These are phyloP conservation scores for Halocynthia roretzi DNA, from an alignment of 23 tunicate genomes.

Conservation along the genomic window DNA sequence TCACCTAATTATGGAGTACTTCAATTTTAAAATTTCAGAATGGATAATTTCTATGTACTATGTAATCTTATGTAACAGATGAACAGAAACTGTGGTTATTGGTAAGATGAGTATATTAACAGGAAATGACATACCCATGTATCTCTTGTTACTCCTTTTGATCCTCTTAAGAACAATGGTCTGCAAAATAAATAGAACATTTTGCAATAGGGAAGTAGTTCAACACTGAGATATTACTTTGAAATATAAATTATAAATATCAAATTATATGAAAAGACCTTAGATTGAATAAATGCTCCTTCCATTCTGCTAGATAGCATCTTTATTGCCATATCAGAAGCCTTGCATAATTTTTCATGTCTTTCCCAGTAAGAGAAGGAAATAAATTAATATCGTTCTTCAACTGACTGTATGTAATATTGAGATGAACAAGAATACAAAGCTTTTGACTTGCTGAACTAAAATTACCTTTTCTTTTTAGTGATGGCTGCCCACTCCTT, in stretches of 20 bases:
- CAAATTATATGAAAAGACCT: slow-evolving; percentile 23
- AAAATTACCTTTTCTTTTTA: slow-evolving; percentile 6
- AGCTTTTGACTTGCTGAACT: background rate
- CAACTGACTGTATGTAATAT: background rate
- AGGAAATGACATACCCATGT: background rate
- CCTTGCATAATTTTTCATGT: slow-evolving; percentile 28
- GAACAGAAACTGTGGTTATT: background rate
- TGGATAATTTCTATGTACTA: background rate
- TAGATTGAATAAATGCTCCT: slow-evolving; percentile 37
- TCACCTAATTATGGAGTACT: slow-evolving; percentile 2
- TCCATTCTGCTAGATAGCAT: slow-evolving; percentile 52
- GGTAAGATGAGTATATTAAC: too few relatives aligned
- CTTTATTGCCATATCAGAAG: slow-evolving; percentile 56
- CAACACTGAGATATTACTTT: background rate
- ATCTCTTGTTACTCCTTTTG: background rate
- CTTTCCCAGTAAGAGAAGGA: background rate
- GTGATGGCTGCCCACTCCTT: slow-evolving; percentile 39
- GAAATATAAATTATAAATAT: background rate
- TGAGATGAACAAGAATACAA: background rate
- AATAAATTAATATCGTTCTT: background rate
- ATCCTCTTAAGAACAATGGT: background rate
- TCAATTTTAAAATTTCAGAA: background rate
- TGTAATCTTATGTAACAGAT: background rate
- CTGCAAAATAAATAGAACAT: background rate
- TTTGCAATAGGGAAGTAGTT: background rate